phyloP scores from a whole-genome alignment of 1,140 invertebrate genomes.

The Diorhabda sublineata region DNA sequence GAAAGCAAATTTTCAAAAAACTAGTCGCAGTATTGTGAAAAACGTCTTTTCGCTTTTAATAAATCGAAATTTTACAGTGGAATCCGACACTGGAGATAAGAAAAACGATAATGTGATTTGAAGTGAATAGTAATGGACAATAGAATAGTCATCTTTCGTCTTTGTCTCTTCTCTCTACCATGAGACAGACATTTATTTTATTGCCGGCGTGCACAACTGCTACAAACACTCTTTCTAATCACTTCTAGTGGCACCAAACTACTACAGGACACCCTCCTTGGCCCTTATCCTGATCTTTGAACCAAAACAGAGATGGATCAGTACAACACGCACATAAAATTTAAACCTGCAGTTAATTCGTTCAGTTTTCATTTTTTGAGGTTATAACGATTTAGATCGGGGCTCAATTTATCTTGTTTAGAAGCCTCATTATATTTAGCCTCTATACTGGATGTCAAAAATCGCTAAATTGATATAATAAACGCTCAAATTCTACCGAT shows the following conservation, averaged over 20 bases:
- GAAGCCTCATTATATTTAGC: no score
- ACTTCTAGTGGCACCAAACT: conserved; percentile 22
- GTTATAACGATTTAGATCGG: no score
- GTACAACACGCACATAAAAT: neutral
- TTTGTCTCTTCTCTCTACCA: conserved; percentile 21
- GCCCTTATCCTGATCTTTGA: neutral
- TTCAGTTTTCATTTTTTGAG: neutral
- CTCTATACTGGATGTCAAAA: no score
- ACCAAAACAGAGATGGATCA: neutral
- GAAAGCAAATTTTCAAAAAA: no score
- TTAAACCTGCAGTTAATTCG: neutral
- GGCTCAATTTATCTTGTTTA: no score
- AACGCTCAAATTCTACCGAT: no score
- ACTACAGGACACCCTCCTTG: neutral
- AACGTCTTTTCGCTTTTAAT: no score
- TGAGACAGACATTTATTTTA: conserved; percentile 39
- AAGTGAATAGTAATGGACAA: conserved; percentile 33
- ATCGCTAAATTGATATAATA: no score
- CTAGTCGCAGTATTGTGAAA: no score
- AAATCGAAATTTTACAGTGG: no score
- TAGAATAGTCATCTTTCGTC: neutral
- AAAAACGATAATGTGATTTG: conserved; percentile 31
- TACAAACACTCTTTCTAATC: conserved; percentile 35
- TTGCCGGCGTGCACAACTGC: conserved; percentile 33
- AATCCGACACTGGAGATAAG: neutral